A percentile compares a stretch with the other conserved stretches of the same genome.
Conservation (phyloP, 2,888 invertebrate genomes). For the Ochlodes sylvanus region DNA sequence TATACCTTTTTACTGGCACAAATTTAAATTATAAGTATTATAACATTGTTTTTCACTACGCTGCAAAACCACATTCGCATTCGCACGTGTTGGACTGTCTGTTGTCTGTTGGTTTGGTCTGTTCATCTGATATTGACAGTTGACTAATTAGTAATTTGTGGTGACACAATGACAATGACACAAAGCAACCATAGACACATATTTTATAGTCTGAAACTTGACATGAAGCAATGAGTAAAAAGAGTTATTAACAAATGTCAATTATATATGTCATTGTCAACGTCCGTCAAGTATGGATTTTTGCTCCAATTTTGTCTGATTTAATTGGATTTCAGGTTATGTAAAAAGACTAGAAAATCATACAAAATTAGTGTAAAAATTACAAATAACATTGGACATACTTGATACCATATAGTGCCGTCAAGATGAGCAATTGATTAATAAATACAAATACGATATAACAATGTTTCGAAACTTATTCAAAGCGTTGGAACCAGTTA, state of each 20-base stretch:
- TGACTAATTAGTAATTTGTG: too few species aligned
- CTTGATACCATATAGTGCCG: neutral
- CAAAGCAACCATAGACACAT: too few species aligned
- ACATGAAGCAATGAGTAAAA: too few species aligned
- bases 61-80: neutral
- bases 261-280: too few species aligned
- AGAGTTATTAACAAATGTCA: too few species aligned
- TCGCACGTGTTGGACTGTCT: slow-evolving; percentile 4
- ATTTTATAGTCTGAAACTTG: too few species aligned
- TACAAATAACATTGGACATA: neutral
- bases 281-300: too few species aligned
- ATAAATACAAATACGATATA: neutral
- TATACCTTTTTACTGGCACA: neutral
- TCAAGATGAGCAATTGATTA: neutral
- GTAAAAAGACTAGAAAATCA: slow-evolving; percentile 16
- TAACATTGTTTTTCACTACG: neutral
- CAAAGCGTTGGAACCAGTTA: slow-evolving; percentile 64
- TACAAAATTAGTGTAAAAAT: neutral
- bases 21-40: neutral
- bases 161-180: too few species aligned
- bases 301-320: neutral
- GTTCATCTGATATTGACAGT: too few species aligned
- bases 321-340: slow-evolving; percentile 1
- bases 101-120: too few species aligned
- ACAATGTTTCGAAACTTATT: slow-evolving; percentile 70